Conservation (phyloP, 2,797 vertebrate species). For the Peromyscus melanophrys region DNA sequence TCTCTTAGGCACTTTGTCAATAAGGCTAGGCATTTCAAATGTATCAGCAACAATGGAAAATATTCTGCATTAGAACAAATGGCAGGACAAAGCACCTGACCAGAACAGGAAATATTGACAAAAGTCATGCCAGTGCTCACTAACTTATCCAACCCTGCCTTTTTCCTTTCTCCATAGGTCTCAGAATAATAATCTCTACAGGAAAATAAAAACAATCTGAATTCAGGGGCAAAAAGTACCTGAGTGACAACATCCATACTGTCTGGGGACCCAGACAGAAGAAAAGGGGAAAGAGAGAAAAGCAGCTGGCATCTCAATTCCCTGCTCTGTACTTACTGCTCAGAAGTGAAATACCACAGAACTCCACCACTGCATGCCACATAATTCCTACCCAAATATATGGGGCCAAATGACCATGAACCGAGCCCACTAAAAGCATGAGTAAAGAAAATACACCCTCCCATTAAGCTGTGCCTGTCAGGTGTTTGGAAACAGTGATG, state of each 20-base stretch:
- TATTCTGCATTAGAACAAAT: neutral
- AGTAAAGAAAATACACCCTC: neutral
- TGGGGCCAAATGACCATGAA: neutral
- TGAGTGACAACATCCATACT: neutral
- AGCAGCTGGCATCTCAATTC: neutral
- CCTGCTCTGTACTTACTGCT: neutral
- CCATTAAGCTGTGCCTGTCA: neutral
- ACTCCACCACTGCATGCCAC: neutral
- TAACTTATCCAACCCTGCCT: neutral
- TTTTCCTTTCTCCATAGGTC: neutral
- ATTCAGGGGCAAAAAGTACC: neutral
- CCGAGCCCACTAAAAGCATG: neutral
- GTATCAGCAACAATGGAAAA: neutral
- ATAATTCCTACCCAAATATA: neutral
- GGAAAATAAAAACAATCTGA: neutral
- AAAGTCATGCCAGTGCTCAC: neutral
- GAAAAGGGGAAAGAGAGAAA: neutral
- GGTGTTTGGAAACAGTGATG: neutral
- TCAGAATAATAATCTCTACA: neutral
- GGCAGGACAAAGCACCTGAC: neutral
- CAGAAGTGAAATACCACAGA: neutral
- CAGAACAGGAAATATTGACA: neutral
- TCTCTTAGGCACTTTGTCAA: neutral
- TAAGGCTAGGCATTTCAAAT: neutral
- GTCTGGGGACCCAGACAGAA: neutral